Conservation (phyloP, 1,140 invertebrate genomes). For the Dendroctonus valens region DNA sequence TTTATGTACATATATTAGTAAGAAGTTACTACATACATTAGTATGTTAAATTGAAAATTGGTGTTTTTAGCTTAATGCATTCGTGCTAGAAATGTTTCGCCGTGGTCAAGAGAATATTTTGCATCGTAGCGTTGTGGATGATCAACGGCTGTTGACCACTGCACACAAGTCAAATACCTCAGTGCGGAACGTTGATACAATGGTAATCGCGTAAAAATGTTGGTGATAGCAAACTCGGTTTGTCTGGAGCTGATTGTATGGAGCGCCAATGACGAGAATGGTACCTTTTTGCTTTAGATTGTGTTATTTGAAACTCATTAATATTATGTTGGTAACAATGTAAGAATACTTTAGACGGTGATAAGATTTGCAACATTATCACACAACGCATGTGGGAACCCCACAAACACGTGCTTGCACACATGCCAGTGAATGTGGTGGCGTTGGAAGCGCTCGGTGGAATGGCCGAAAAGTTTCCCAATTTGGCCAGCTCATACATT, state of each 20-base stretch:
- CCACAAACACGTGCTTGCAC: conserved; percentile 6
- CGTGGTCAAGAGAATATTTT: conserved; percentile 1
- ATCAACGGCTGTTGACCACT: conserved; percentile 1
- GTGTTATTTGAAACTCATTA: background rate
- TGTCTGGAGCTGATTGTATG: conserved; percentile 2
- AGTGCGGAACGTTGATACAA: background rate
- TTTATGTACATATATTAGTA: too few relatives aligned
- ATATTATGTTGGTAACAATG: background rate
- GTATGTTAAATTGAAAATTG: conserved; percentile 4
- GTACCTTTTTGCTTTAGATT: background rate
- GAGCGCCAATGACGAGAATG: conserved; percentile 2
- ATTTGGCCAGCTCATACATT: background rate
- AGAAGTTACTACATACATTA: too few relatives aligned
- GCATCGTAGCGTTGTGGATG: conserved; percentile 1
- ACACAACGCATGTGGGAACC: conserved; percentile 1
- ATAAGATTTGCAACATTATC: conserved; percentile 3
- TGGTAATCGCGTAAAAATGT: conserved; percentile 7
- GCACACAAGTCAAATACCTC: background rate
- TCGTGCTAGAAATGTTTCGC: conserved; percentile 3
- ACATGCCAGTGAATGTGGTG: conserved; percentile 5
- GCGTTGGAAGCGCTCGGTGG: background rate
- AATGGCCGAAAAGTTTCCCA: conserved; percentile 4
- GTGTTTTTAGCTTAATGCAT: conserved; percentile 2
- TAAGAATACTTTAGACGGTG: conserved; percentile 3
- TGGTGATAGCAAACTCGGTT: conserved; percentile 3